Percentiles rank a stretch among this genome's conserved stretches.
Evolutionary conservation across 1,140 invertebrate species (phyloP).

Genomic region (Lysiphlebus fabarum): DNA sequence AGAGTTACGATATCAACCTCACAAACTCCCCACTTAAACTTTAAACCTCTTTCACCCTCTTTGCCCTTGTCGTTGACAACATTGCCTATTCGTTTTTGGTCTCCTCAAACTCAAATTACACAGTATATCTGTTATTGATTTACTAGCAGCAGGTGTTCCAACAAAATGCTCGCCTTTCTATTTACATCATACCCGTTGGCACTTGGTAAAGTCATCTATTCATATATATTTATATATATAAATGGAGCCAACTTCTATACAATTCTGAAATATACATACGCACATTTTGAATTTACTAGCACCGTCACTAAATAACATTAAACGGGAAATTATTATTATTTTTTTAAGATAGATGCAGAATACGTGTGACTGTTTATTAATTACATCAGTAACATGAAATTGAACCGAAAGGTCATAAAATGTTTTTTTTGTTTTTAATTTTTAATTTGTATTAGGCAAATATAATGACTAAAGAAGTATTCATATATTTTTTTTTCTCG

Average conservation of each 20-base stretch:
- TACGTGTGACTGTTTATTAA: too few species aligned
- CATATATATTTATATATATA: neutral
- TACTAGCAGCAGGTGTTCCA: conserved; percentile 36
- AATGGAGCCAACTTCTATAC: neutral
- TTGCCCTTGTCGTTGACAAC: neutral
- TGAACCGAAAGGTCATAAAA: too few species aligned
- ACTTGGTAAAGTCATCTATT: neutral
- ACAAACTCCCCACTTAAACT: neutral
- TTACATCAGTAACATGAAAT: too few species aligned
- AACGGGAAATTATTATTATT: too few species aligned
- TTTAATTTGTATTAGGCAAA: too few species aligned
- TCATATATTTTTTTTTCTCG: too few species aligned
- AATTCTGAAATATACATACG: neutral
- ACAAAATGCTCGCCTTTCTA: conserved; percentile 30
- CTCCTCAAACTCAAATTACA: conserved; percentile 21
- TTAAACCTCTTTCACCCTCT: neutral
- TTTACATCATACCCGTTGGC: conserved; percentile 1
- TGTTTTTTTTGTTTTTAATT: too few species aligned
- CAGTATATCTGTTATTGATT: conserved; percentile 40
- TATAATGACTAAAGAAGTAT: too few species aligned
- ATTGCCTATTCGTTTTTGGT: neutral
- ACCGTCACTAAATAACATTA: too few species aligned
- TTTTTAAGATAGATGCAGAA: too few species aligned
- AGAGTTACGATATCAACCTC: too few species aligned
- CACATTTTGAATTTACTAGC: neutral